Conservation (phyloP, 2,888 invertebrate genomes). For the Aromia moschata region DNA sequence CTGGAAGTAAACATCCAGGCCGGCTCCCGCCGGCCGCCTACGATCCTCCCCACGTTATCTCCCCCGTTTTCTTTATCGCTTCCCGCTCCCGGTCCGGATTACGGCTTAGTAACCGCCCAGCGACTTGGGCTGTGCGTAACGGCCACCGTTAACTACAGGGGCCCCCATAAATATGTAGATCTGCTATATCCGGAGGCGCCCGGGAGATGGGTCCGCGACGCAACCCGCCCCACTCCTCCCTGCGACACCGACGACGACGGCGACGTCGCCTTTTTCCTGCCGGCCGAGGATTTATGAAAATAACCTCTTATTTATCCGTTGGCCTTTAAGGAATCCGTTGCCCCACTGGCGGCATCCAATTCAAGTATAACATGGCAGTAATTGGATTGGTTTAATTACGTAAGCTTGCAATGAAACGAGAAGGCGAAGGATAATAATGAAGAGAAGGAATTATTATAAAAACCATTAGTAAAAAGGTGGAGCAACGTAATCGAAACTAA, state of each 20-base stretch:
- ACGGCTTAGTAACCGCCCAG: constrained; percentile 29
- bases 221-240: too few species aligned
- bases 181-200: constrained; percentile 25
- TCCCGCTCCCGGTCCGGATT: constrained; percentile 27
- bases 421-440: too few species aligned
- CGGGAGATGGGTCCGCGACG: constrained; percentile 13
- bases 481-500: too few species aligned
- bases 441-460: too few species aligned
- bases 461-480: too few species aligned
- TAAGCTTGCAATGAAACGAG: too few species aligned
- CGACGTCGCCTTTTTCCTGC: constrained; percentile 9
- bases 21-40: constrained; percentile 33
- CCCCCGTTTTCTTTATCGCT: constrained; percentile 36
- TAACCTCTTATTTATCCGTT: constrained; percentile 3
- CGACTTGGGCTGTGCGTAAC: constrained; percentile 28
- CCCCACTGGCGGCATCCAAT: too few species aligned
- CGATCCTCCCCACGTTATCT: constrained; percentile 44
- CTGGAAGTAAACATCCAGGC: constrained; percentile 46
- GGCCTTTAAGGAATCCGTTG: neutral
- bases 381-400: too few species aligned
- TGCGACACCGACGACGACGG: too few species aligned
- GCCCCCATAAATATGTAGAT: constrained; percentile 29
- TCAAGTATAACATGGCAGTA: too few species aligned
- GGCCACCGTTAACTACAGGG: constrained; percentile 29
- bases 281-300: constrained; percentile 20